Evolutionary conservation across 2,797 vertebrate genomes (phyloP), one percentile per base, ranked within the genome.

Genomic region (Enteromius thamalakanensis): DNA sequence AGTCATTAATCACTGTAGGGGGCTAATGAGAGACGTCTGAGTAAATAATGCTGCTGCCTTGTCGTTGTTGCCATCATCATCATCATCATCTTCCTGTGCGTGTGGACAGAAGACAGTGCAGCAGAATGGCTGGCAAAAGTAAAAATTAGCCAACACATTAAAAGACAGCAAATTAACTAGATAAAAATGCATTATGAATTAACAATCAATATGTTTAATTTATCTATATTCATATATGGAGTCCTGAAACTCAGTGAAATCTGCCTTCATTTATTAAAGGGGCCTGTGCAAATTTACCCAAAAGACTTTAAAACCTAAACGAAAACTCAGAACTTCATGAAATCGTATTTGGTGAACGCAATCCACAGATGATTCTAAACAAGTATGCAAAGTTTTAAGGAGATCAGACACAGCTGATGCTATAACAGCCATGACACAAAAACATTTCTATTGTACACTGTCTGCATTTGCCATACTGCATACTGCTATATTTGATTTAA

Each of bases 21-120:
- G 75, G 86, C 76, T 79, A 85, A 79, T 82, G 72, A 34, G 77
- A 83, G 58, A 62, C 40, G 49, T 69, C 68, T 29, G 65, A 83
- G 85, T 87, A 87, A 85, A 88, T 87, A 84, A 85, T 84, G 62
- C 55, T 81, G 21, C 51, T 53, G 17, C 9, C 76, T 40, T 76
- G 34, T 34, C 74, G 29, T n/a, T 74, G 55, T 51, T 70, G 47
- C 67, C 71, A 62, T 37, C 69, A 75, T 42, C 29, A 26, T 26
- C 71, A 77, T 47, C 71, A 62, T 29, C 69, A 75, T 76, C 51
- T 37, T 3, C 79, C 47, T 32, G 32, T 82, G 85, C 87, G 87
- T 81, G 91, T 88, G 51, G 49, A 84, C 81, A 95, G 89, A 82
- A 95, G 88, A 17, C 92, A 89, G 91, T 95, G 92, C 64, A 95